Percentiles rank a stretch among this genome's conserved stretches.
These are phyloP conservation scores for Phrynosoma platyrhinos DNA, from an alignment of 2,113 vertebrate species.

Conservation along the genomic window DNA sequence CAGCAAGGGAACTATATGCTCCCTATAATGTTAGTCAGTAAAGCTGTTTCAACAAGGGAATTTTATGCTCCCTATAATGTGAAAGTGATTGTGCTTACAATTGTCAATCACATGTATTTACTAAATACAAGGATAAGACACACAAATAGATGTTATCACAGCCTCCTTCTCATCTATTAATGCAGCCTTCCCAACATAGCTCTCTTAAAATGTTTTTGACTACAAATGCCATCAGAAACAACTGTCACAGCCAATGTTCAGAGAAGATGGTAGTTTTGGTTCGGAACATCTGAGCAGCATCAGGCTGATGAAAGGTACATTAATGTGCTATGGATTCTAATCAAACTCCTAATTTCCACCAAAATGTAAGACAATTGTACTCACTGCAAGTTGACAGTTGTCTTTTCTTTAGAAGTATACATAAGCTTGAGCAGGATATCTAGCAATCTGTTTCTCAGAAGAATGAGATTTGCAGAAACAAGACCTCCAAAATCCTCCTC, in stretches of 20 bases:
- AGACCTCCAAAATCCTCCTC: conserved; percentile 96
- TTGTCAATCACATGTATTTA: neutral
- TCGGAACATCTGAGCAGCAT: too few relatives aligned
- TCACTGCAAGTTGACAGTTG: conserved; percentile 92
- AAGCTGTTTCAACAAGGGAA: too few relatives aligned
- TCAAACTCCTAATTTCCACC: neutral
- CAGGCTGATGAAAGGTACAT: neutral
- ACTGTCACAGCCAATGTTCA: too few relatives aligned
- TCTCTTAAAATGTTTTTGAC: too few relatives aligned
- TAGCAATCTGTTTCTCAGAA: conserved; percentile 93
- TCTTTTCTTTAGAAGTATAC: conserved; percentile 94
- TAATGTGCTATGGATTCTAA: neutral
- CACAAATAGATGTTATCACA: neutral
- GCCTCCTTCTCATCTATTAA: too few relatives aligned
- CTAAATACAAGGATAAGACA: neutral
- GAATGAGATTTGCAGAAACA: conserved; percentile 92
- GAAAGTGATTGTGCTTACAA: too few relatives aligned
- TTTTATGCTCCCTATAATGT: too few relatives aligned
- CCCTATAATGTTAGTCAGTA: too few relatives aligned
- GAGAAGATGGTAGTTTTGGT: too few relatives aligned
- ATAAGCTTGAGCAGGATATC: conserved; percentile 93
- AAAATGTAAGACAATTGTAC: conserved; percentile 55
- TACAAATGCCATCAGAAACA: too few relatives aligned
- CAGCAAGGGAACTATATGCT: too few relatives aligned
- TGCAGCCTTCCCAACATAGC: too few relatives aligned